Base-by-base conservation (phyloP, 1,140 invertebrate genomes). In the Hydropsyche tenuis region DNA sequence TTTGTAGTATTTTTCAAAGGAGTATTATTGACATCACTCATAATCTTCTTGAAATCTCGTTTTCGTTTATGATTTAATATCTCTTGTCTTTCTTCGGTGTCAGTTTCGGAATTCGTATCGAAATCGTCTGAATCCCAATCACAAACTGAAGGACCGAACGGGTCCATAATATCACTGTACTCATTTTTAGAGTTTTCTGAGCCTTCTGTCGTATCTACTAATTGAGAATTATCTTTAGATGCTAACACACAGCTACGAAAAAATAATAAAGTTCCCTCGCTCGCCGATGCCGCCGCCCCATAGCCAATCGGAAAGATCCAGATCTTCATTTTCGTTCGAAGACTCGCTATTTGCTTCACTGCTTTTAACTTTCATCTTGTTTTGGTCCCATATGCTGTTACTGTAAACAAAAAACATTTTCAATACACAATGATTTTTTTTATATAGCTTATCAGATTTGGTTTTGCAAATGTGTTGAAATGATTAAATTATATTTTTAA, bases 221-320 rank as follows among this genome's bases (percentile, higher is more conserved):
- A 37, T 9, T 37, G 30, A 4, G 48, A 42, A 45, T 72, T 69
- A 12, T 69, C 73, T 56, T 77, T 77, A 7, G 72, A 48, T 27
- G 87, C 87, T 63, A 89, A 80, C 14, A 87, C 87, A 65, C 86
- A 87, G 74, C 86, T 87, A 75, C 86, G 79, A 79, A 89, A 89
- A 25, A 89, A 80, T 27, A 89, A 82, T 20, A 87, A 82, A 12
- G 86, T 83, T 48, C 81, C n/a, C 84, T 63, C 85, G 85, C 3
- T 85, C 84, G 6, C 87, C 87, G 66, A 87, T 76, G 1, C 82
- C 81, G 0, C 87, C 87, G 1, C 86, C 87, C 23, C 83, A 81
- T 11, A 88, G 79, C 87, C 87, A 88, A 56, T 78, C 56, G 0
- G 70, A 64, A 6, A 65, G n/a, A 23, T 72, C 66, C 7, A 20